Conservation (phyloP, 2,113 vertebrate species). For the Acrocephalus kingi region DNA sequence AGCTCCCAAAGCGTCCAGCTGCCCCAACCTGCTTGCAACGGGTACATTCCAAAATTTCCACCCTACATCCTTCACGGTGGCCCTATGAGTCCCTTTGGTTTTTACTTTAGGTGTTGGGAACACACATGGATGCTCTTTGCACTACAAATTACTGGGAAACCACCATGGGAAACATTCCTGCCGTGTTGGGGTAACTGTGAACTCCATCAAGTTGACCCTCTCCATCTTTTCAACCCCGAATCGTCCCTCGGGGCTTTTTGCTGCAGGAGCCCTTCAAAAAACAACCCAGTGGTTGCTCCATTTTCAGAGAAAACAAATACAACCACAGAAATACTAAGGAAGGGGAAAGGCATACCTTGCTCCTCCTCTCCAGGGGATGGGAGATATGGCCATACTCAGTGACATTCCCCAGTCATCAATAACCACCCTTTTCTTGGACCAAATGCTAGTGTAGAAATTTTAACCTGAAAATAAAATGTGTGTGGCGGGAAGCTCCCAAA, state of each 20-base stretch:
- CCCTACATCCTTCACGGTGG: accelerated
- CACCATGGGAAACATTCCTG: neutral
- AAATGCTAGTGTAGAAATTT: accelerated
- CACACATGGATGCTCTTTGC: accelerated
- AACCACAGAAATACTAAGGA: neutral
- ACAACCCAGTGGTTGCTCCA: neutral
- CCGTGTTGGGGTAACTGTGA: accelerated
- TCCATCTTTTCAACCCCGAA: neutral
- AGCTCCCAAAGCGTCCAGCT: neutral
- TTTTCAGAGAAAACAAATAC: neutral
- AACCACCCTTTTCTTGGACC: neutral
- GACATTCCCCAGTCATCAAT: neutral
- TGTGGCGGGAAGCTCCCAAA: accelerated
- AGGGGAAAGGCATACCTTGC: neutral
- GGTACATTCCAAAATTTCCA: neutral
- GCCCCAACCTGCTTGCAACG: neutral
- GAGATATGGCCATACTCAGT: accelerated
- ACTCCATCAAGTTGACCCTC: neutral
- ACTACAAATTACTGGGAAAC: neutral
- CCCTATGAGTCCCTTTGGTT: neutral
- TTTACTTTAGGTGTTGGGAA: neutral
- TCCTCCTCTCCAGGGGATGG: neutral
- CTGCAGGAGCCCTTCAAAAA: neutral
- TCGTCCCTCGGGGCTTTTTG: accelerated
- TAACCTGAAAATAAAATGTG: neutral